phyloP scores from a whole-genome alignment of 2,113 vertebrate species.

The Xiphophorus maculatus region DNA sequence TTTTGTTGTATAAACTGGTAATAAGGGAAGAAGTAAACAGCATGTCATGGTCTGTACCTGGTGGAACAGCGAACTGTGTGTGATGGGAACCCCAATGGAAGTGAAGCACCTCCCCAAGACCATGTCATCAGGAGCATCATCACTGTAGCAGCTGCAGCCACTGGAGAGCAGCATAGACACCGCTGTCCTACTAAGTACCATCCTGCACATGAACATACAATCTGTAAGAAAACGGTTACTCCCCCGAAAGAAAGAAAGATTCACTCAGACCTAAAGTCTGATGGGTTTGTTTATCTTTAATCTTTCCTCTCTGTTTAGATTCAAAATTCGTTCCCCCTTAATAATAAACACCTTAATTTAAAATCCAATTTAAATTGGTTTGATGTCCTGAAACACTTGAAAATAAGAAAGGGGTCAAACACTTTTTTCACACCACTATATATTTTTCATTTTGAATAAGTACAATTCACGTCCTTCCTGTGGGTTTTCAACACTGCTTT shows the following conservation, averaged over 20 bases:
- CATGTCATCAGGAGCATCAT: constrained; percentile 93
- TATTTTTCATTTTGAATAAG: too few relatives aligned
- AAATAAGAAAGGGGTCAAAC: too few relatives aligned
- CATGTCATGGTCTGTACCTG: constrained; percentile 61
- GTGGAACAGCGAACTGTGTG: constrained; percentile 93
- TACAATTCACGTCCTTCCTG: too few relatives aligned
- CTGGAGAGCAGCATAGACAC: constrained; percentile 84
- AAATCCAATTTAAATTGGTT: too few relatives aligned
- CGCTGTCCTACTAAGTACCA: constrained; percentile 88
- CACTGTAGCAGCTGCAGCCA: constrained; percentile 87
- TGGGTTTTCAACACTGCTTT: too few relatives aligned
- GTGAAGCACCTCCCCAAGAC: constrained; percentile 91
- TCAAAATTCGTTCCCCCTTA: too few relatives aligned
- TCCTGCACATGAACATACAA: constrained; percentile 73
- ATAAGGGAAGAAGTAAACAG: not conserved
- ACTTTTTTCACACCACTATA: too few relatives aligned
- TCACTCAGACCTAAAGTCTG: not conserved
- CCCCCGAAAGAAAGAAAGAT: not conserved
- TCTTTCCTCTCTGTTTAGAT: not conserved
- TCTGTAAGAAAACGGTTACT: not conserved
- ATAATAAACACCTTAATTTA: too few relatives aligned
- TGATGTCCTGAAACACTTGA: too few relatives aligned
- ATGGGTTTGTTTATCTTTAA: not conserved
- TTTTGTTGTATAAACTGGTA: not conserved
- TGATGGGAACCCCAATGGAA: constrained; percentile 84